Conservation (phyloP, 2,888 invertebrate genomes). For the Calameuta pallipes region DNA sequence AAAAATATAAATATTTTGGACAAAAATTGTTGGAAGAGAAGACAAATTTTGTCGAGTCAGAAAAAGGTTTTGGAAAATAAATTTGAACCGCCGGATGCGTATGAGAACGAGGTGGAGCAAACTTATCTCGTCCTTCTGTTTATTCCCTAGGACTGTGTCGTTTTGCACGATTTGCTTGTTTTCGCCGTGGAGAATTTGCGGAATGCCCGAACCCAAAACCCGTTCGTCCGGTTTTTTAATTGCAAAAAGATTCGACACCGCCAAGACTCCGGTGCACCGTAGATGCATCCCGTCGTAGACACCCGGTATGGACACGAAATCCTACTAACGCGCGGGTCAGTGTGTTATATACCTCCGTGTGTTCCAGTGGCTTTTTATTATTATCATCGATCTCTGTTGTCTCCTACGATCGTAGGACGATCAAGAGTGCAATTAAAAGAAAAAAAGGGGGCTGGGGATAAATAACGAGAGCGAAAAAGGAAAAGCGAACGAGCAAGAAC, state of each 20-base stretch:
- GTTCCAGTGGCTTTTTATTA: neutral
- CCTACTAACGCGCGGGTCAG: neutral
- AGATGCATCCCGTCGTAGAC: conserved; percentile 25
- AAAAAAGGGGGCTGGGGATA: neutral
- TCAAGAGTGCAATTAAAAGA: neutral
- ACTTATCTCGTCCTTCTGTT: conserved; percentile 31
- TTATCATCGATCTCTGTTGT: neutral
- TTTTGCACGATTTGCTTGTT: conserved; percentile 50
- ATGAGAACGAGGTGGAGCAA: neutral
- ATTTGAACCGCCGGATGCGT: neutral
- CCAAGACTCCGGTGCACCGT: conserved; percentile 18
- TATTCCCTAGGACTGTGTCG: conserved; percentile 41
- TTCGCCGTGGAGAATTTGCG: conserved; percentile 62
- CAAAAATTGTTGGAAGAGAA: neutral
- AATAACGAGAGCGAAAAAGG: neutral
- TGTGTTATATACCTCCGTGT: neutral
- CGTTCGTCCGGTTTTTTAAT: conserved; percentile 65
- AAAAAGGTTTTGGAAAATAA: neutral
- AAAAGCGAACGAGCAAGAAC: neutral
- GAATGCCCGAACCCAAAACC: conserved; percentile 63
- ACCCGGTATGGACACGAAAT: neutral
- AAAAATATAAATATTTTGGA: neutral
- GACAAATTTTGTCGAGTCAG: neutral
- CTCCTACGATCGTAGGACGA: neutral
- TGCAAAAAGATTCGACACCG: conserved; percentile 59